Evolutionary conservation across 2,888 invertebrate genomes (phyloP).

Genomic region (Cerastoderma edule): DNA sequence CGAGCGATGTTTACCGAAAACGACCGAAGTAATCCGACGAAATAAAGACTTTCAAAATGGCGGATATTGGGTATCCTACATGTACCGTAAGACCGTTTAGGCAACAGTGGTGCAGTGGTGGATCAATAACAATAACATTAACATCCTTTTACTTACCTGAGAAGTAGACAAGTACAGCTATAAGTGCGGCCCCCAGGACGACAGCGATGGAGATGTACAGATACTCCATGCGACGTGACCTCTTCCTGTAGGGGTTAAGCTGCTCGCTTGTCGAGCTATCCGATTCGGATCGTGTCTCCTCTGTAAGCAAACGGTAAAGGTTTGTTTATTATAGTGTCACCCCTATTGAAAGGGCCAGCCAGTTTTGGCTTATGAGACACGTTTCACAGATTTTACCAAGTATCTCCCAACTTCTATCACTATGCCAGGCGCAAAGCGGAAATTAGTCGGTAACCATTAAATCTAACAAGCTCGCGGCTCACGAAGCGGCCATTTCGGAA

Average conservation of each 20-base stretch:
- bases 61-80: background rate
- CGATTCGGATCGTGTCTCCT: background rate
- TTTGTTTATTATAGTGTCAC: too few relatives aligned
- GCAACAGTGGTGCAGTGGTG: background rate
- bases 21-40: too few relatives aligned
- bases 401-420: too few relatives aligned
- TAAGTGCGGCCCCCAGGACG: slow-evolving; percentile 31
- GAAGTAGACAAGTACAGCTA: slow-evolving; percentile 44
- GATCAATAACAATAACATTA: background rate
- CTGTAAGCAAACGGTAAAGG: too few relatives aligned
- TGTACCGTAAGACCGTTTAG: background rate
- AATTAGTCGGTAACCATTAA: too few relatives aligned
- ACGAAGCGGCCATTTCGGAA: too few relatives aligned
- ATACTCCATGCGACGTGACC: slow-evolving; percentile 34
- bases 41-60: background rate
- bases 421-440: too few relatives aligned
- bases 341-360: too few relatives aligned
- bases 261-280: slow-evolving; percentile 33
- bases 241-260: slow-evolving; percentile 30
- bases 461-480: too few relatives aligned
- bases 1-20: background rate
- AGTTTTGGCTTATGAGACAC: too few relatives aligned
- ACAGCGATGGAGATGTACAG: slow-evolving; percentile 38
- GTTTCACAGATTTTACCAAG: too few relatives aligned
- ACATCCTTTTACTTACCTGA: slow-evolving; percentile 32